Evolutionary conservation across 2,797 vertebrate genomes (phyloP), one percentile per base, ranked within the genome.

Genomic region (Delichon dasypus): DNA sequence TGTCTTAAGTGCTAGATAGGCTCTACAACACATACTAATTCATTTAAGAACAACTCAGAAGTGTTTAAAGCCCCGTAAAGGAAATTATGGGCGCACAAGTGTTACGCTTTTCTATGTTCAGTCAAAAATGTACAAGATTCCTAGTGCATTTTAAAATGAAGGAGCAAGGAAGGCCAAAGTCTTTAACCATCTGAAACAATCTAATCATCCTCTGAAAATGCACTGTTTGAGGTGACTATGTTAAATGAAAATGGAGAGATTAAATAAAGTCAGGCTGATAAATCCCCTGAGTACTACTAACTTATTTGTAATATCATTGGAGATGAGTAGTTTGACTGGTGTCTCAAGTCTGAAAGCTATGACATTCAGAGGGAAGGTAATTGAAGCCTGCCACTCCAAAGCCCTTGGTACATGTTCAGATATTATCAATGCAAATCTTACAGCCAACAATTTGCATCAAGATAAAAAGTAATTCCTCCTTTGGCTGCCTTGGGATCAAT

Each of bases 381-480:
- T 50, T 90, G 74, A 90, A 92, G n/a, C 54, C 64, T 92, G 68
- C 75, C 34, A 19, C 81, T 83, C 72, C 53, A 93, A 90, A 90
- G 68, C 71, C 67, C 30, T 44, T 1, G 0, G 53, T 76, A 72
- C 18, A 6, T 23, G 40, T 80, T 87, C 78, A 72, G 68, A 50
- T 89, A 57, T 38, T 78, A 90, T 76, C 85, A 36, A 91, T 64
- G 93, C 80, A 96, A 96, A 96, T 93, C 92, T 88, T 93, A 85
- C 25, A 81, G 44, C n/a, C 10, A 74, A 26, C 0, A 0, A 51
- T 90, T 94, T 93, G 53, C 80, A 96, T 95, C 57, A 47, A 80
- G 81, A 68, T 82, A 76, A 87, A 87, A 94, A 85, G 47, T 45
- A 76, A 68, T 88, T 84, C 38, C 62, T 93, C 58, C 60, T 83